phyloP scores from a whole-genome alignment of 2,113 vertebrate species.

The Calonectris borealis region DNA sequence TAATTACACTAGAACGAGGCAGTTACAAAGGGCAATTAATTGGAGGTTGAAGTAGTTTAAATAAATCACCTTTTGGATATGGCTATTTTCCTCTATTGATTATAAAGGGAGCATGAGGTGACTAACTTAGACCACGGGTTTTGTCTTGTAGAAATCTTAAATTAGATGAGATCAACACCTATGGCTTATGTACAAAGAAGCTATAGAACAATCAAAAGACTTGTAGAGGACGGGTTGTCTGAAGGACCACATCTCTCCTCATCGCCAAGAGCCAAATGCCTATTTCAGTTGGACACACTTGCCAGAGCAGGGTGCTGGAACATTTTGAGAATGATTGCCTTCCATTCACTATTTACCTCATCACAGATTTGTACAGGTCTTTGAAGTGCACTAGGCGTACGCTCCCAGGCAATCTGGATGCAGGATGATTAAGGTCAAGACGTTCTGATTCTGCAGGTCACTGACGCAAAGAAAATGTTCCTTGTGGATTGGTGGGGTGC shows the following conservation, averaged over 20 bases:
- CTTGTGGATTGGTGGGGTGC: not conserved
- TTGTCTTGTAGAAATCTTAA: not conserved
- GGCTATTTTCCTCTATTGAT: not conserved
- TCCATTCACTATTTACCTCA: not conserved
- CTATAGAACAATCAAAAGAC: not conserved
- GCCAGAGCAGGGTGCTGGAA: not conserved
- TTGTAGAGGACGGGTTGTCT: not conserved
- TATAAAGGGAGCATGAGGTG: not conserved
- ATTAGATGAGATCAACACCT: not conserved
- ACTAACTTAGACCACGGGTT: not conserved
- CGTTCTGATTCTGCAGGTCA: not conserved
- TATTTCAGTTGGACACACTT: not conserved
- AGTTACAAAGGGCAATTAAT: not conserved
- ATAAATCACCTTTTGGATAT: not conserved
- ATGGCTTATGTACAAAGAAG: not conserved
- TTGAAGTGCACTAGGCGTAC: not conserved
- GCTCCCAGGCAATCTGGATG: not conserved
- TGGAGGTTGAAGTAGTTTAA: not conserved
- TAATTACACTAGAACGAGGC: not conserved
- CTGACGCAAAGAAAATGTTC: not conserved
- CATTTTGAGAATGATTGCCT: not conserved
- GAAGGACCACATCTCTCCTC: not conserved
- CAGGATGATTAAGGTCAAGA: not conserved
- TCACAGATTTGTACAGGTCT: not conserved
- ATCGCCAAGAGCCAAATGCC: not conserved